These are phyloP conservation scores for Cygnus olor DNA, from an alignment of 2,797 vertebrate species.

Conservation along the genomic window DNA sequence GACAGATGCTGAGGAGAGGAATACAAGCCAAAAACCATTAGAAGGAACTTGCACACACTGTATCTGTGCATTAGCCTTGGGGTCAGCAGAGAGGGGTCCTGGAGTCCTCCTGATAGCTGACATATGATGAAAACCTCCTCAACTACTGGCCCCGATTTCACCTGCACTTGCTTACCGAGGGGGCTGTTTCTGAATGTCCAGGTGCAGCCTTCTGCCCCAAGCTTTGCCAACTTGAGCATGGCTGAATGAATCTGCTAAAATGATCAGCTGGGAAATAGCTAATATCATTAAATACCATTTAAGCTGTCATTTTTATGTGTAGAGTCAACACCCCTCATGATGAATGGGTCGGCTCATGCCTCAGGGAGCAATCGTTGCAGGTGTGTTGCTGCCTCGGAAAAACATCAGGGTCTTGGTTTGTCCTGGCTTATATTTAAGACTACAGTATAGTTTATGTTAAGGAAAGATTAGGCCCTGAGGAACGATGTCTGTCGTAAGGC, in stretches of 20 bases:
- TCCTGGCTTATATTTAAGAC: slow-evolving; percentile 38
- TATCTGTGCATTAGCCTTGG: not conserved
- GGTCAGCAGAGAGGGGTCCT: not conserved
- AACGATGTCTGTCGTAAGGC: slow-evolving; percentile 10
- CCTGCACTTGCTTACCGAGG: slow-evolving; percentile 39
- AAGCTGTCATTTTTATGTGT: slow-evolving; percentile 54
- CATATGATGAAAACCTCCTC: not conserved
- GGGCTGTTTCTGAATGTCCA: slow-evolving; percentile 44
- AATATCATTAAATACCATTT: slow-evolving; percentile 63
- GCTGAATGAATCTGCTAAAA: slow-evolving; percentile 49
- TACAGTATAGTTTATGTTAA: slow-evolving; percentile 36
- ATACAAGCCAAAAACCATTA: slow-evolving; percentile 45
- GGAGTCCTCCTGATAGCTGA: not conserved
- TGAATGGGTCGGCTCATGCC: slow-evolving; percentile 38
- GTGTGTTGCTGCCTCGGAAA: slow-evolving; percentile 51
- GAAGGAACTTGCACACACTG: not conserved
- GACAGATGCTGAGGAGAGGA: slow-evolving; percentile 33
- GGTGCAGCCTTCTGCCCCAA: slow-evolving; percentile 51
- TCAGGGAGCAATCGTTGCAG: slow-evolving; percentile 8
- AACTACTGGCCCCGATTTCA: not conserved
- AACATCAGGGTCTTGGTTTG: slow-evolving; percentile 48
- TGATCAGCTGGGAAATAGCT: slow-evolving; percentile 59
- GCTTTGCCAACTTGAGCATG: slow-evolving; percentile 53
- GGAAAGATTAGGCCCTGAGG: slow-evolving; percentile 42
- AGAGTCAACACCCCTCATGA: slow-evolving; percentile 40